phyloP scores from a whole-genome alignment of 2,113 vertebrate species.

The Tyrannus savana region DNA sequence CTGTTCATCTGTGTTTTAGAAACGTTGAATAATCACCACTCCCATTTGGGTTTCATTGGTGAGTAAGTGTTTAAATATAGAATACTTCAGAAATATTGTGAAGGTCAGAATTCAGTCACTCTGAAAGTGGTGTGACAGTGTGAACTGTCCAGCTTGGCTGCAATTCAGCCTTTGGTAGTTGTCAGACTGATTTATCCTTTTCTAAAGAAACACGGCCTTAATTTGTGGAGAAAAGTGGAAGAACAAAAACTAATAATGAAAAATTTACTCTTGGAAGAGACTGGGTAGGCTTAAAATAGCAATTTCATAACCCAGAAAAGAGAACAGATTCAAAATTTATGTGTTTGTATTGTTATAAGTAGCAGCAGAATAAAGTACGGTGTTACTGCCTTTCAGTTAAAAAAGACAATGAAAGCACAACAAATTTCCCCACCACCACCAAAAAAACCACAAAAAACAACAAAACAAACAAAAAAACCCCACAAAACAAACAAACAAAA shows the following conservation, averaged over 20 bases:
- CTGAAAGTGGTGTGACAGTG: neutral
- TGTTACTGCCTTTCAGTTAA: neutral
- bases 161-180: neutral
- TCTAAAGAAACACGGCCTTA: neutral
- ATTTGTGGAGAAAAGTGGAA: neutral
- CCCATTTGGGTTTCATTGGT: neutral
- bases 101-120: neutral
- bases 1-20: neutral
- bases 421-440: rapidly evolving
- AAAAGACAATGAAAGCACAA: neutral
- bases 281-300: neutral
- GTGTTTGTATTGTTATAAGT: neutral
- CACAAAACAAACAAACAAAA: neutral
- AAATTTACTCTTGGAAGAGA: neutral
- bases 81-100: neutral
- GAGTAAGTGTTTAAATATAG: neutral
- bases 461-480: neutral
- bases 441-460: neutral
- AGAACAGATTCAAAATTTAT: neutral
- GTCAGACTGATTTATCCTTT: neutral
- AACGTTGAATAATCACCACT: neutral
- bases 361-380: neutral
- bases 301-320: neutral
- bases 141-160: neutral
- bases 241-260: neutral